phyloP scores from a whole-genome alignment of 2,888 invertebrate species.

The Papilio elwesi region DNA sequence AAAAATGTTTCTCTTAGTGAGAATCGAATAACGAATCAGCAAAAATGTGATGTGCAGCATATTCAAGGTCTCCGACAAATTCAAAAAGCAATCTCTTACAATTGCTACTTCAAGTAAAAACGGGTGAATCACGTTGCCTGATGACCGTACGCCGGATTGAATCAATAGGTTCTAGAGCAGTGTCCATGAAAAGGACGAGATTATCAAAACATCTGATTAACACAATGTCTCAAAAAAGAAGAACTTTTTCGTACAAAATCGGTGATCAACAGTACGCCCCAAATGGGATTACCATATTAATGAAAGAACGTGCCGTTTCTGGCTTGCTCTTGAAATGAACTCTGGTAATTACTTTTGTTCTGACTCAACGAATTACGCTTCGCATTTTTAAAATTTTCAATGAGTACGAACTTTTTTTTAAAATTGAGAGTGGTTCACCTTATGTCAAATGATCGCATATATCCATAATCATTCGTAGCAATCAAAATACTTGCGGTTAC shows the following conservation, averaged over 20 bases:
- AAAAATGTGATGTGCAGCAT: too few relatives aligned
- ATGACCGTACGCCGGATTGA: background rate
- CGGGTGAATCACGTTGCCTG: background rate
- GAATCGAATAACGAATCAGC: too few relatives aligned
- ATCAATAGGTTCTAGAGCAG: background rate
- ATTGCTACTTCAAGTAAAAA: too few relatives aligned
- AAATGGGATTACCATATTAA: conserved; percentile 75
- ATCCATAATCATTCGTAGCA: too few relatives aligned
- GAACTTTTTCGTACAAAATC: conserved; percentile 55
- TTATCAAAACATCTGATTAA: background rate
- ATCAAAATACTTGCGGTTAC: too few relatives aligned
- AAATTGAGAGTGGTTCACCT: background rate
- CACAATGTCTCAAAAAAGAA: background rate
- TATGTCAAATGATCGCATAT: too few relatives aligned
- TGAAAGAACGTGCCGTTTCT: conserved; percentile 57
- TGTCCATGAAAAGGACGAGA: background rate
- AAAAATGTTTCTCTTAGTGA: too few relatives aligned
- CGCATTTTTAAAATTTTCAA: conserved; percentile 17
- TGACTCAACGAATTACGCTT: conserved; percentile 41
- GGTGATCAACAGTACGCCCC: conserved; percentile 61
- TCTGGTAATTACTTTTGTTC: conserved; percentile 51
- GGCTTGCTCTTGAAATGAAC: conserved; percentile 50
- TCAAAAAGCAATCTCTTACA: too few relatives aligned
- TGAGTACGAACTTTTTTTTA: background rate
- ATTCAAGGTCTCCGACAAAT: too few relatives aligned